phyloP scores from a whole-genome alignment of 2,888 invertebrate species.

The Hirtodrosophila trivittata region DNA sequence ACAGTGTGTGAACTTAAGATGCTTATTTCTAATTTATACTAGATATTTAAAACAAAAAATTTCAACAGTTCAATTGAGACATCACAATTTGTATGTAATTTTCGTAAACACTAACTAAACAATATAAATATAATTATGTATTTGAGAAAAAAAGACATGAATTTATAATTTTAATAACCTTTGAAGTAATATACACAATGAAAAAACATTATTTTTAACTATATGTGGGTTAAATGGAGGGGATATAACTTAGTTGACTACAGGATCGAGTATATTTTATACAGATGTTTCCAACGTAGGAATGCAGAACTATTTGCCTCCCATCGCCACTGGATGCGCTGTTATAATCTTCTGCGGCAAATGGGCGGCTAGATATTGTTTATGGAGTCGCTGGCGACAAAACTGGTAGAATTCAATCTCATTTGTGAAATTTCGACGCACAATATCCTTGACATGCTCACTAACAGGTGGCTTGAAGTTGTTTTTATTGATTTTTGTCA shows the following conservation, averaged over 20 bases:
- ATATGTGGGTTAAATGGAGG: constrained; percentile 29
- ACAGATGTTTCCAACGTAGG: constrained; percentile 32
- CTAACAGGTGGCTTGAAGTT: constrained; percentile 94
- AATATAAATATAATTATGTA: constrained; percentile 57
- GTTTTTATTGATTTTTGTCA: constrained; percentile 92
- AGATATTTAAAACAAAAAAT: constrained; percentile 62
- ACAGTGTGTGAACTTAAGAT: constrained; percentile 52
- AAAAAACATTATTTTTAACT: constrained; percentile 42
- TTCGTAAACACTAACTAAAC: constrained; percentile 55
- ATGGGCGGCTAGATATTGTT: constrained; percentile 90
- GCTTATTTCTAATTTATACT: constrained; percentile 37
- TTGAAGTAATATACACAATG: constrained; percentile 63
- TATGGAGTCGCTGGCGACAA: constrained; percentile 92
- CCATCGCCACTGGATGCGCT: constrained; percentile 24
- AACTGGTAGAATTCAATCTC: constrained; percentile 97
- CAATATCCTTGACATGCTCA: constrained; percentile 93
- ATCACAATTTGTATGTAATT: constrained; percentile 69
- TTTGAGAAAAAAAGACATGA: constrained; percentile 20
- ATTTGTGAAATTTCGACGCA: constrained; percentile 92
- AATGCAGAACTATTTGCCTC: constrained; percentile 33
- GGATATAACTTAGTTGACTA: constrained; percentile 39
- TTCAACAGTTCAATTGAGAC: constrained; percentile 75
- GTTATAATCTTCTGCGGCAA: constrained; percentile 81
- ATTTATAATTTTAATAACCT: constrained; percentile 50
- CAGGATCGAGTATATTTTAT: constrained; percentile 47